phyloP scores from a whole-genome alignment of 2,888 invertebrate genomes.

The Scaptomyza parva region DNA sequence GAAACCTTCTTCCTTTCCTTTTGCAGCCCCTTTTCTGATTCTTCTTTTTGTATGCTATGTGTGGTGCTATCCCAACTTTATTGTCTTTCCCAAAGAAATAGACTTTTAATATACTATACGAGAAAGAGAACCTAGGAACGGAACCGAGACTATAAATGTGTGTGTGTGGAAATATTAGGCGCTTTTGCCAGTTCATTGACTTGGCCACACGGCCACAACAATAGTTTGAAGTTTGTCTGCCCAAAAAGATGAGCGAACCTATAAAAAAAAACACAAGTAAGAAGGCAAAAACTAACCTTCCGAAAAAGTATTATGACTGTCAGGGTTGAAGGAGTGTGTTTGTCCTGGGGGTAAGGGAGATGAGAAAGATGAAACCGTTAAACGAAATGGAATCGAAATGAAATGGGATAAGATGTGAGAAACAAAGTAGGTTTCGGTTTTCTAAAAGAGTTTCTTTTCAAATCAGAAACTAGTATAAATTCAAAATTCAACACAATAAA shows the following conservation, averaged over 20 bases:
- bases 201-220: constrained; percentile 73
- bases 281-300: background rate
- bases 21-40: constrained; percentile 17
- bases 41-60: too few species aligned
- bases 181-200: constrained; percentile 78
- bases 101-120: constrained; percentile 75
- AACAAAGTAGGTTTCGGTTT: background rate
- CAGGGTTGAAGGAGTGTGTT: too few species aligned
- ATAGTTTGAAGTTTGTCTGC: constrained; percentile 80
- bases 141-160: constrained; percentile 41
- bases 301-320: too few species aligned
- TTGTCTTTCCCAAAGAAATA: constrained; percentile 80
- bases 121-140: constrained; percentile 49
- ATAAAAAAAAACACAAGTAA: background rate
- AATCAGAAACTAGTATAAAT: background rate
- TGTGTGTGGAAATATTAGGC: constrained; percentile 72
- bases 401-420: too few species aligned
- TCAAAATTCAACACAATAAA: constrained; percentile 8
- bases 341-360: too few species aligned
- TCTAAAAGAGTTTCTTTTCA: background rate
- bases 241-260: constrained; percentile 65
- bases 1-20: background rate
- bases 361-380: too few species aligned
- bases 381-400: too few species aligned
- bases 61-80: constrained; percentile 60